These are phyloP conservation scores for Brienomyrus longianalis DNA, from an alignment of 2,113 vertebrate genomes.

Conservation along the genomic window DNA sequence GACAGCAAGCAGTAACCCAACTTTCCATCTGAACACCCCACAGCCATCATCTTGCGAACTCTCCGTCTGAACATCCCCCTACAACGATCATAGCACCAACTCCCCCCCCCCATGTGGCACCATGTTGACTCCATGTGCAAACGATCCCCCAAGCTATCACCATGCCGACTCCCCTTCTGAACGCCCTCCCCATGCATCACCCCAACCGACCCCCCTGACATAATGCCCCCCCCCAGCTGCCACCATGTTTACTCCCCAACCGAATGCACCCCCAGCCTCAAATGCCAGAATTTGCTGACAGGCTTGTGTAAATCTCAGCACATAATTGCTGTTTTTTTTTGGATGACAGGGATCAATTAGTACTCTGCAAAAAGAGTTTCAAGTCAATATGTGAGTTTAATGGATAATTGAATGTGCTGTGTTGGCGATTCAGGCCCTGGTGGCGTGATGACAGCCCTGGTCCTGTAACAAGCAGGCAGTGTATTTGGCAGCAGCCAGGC, in stretches of 20 bases:
- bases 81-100: neutral
- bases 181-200: no score
- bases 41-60: neutral
- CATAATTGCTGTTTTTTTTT: neutral
- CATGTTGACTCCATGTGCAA: neutral
- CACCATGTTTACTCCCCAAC: neutral
- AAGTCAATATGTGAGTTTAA: slow-evolving; percentile 16
- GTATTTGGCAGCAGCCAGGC: neutral
- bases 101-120: neutral
- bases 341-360: slow-evolving; percentile 1
- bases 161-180: no score
- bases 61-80: neutral
- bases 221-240: no score
- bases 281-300: neutral
- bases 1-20: no score
- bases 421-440: neutral
- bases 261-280: neutral
- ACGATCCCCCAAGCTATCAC: no score
- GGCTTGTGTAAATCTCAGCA: neutral
- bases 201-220: no score
- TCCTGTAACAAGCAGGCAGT: neutral
- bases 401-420: slow-evolving; percentile 11
- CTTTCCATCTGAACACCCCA: no score
- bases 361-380: neutral
- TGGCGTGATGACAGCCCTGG: neutral